Evolutionary conservation across 2,797 vertebrate species (phyloP), one percentile per base, ranked within the genome.

Genomic region (Pampus argenteus): DNA sequence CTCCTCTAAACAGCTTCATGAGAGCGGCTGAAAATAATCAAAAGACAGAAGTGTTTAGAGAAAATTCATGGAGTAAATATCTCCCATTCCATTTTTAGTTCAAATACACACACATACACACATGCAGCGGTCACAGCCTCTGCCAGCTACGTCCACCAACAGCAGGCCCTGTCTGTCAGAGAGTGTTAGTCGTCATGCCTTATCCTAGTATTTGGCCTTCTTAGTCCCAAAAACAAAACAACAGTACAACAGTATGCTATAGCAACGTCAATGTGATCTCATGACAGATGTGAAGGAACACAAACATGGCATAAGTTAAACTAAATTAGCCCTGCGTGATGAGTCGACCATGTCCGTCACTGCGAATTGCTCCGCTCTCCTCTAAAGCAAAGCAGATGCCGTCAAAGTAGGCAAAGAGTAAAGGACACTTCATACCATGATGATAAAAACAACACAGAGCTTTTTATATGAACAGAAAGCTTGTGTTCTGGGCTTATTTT

Each of bases 341-440:
- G 89, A 90, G 90, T 54, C 62, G 84, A 86, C 89, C 85, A 85
- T 79, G 86, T 90, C 86, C 72, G 89, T 90, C 90, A 73, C 66
- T 71, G 81, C 2, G 73, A 89, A 91, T 92, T 55, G 74, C 81
- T 87, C 77, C 49, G 84, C 64, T 78, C 78, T 52, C 55, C 81
- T 78, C 83, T 93, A 91, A 93, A 89, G 86, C 71, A 89, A 91
- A 92, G 90, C 92, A 93, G 91, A 93, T 93, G 91, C 77, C 89
- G 78, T 86, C 83, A 45, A 85, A 78, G 87, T 56, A 44, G 71
- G 71, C 76, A 20, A 58, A 18, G 74, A 29, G 65, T 75, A 58
- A 72, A 54, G 81, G 80, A 85, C 84, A 73, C 81, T 74, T 82
- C 79, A 66, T 60, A 56, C 79, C 66, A 57, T 2, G 4, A 78